Base-by-base conservation (phyloP, 1,140 invertebrate genomes). In the Drosophila seguyi region DNA sequence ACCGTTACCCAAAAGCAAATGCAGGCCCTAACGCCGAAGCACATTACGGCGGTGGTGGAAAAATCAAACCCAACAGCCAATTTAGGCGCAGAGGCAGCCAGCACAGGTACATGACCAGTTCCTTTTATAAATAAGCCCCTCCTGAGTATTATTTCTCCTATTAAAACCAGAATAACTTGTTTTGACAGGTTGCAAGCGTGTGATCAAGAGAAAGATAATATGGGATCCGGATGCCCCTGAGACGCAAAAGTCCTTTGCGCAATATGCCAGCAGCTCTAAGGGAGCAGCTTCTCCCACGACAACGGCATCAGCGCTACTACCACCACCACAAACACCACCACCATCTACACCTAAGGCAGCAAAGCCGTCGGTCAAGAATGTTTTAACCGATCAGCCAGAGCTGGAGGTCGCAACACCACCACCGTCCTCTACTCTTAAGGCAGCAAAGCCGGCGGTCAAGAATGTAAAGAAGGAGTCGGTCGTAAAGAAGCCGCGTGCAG, bases 201-300 rank as follows among this genome's bases (percentile, higher is more conserved):
- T 95, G 36, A 95, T 95, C 14, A 95, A 95, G 82, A 94, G 94
- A 53, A 95, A 95, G 92, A 94, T 95, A 16, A 95, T 95, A 68
- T 95, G 95, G 94, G 95, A 95, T 92, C 95, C 95, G 4, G 95
- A 95, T 91, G 95, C 94, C 77, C 94, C 94, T 13, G 94, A 94
- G 62, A 94, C 94, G 0, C 79, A 88, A 55, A 85, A 88, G 39
- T 92, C 92, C 0, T 92, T 90, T 79, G 86, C 92, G 90, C 91
- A 90, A 63, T 90, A 90, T 73, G 85, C 85, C 10, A 91, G 57
- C 39, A 27, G 50, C 31, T 53, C 47, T 16, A 74, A 75, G 25
- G n/a, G 58, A 7, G 16, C 39, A 4, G 38, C 38, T 1, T 67
- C 52, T 18, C 20, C 60, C 45, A n/a, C 53, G 18, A 14, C 53